Percentiles rank a stretch among this genome's conserved stretches.
Conservation (phyloP, 2,797 vertebrate species). For the Anableps anableps region DNA sequence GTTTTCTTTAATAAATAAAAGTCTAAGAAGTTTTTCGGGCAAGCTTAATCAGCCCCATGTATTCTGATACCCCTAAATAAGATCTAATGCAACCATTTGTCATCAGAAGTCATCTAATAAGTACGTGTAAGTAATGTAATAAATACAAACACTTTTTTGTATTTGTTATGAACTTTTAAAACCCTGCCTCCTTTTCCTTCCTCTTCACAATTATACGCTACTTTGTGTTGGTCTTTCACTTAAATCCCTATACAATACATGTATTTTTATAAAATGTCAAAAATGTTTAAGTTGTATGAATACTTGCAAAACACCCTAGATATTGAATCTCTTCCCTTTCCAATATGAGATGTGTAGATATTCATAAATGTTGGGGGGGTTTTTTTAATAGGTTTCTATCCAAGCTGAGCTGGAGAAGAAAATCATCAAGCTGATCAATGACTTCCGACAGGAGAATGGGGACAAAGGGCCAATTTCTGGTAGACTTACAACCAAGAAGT, state of each 20-base stretch:
- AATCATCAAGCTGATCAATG: conserved; percentile 93
- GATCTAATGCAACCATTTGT: neutral
- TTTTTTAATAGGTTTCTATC: conserved; percentile 86
- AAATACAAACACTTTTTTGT: neutral
- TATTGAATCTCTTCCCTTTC: neutral
- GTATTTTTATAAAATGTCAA: neutral
- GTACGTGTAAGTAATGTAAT: neutral
- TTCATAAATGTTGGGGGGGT: neutral
- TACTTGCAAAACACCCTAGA: neutral
- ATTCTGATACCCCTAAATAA: neutral
- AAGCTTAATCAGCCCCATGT: neutral
- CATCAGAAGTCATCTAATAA: neutral
- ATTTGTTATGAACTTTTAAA: neutral
- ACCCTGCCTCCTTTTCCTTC: neutral
- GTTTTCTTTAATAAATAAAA: neutral
- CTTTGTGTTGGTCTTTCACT: neutral
- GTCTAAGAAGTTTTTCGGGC: neutral
- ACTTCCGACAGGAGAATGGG: conserved; percentile 88
- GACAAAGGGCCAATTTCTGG: conserved; percentile 91
- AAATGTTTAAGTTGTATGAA: too few species aligned
- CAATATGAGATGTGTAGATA: neutral
- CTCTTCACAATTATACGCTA: neutral
- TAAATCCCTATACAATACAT: neutral
- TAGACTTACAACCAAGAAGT: conserved; percentile 93
- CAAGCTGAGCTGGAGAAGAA: conserved; percentile 91